These are phyloP conservation scores for Eucera pruinosa DNA, from an alignment of 2,888 invertebrate species.

Conservation along the genomic window DNA sequence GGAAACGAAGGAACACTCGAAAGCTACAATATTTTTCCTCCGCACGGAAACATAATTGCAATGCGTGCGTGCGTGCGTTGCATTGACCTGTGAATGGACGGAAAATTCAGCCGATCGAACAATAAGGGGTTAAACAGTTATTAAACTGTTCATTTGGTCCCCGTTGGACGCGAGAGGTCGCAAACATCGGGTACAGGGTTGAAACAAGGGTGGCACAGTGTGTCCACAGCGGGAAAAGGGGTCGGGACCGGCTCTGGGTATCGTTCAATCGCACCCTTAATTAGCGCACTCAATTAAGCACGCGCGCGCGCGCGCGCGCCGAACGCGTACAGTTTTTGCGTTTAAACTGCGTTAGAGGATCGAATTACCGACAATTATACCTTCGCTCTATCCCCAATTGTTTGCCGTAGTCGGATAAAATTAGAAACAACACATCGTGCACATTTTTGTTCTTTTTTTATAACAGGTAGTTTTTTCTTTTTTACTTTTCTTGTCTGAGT, in stretches of 20 bases:
- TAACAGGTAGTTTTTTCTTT: too few relatives aligned
- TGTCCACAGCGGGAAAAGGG: constrained; percentile 2
- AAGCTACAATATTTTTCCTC: too few relatives aligned
- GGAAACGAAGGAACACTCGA: too few relatives aligned
- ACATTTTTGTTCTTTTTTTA: too few relatives aligned
- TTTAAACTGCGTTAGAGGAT: constrained; percentile 73
- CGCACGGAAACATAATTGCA: too few relatives aligned
- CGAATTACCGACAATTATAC: constrained; percentile 80
- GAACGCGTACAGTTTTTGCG: constrained; percentile 57
- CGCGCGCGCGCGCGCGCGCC: constrained; percentile 51
- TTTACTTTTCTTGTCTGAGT: too few relatives aligned
- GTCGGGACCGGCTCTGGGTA: constrained; percentile 34
- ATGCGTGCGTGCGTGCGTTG: too few relatives aligned
- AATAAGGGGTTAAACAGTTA: constrained; percentile 52
- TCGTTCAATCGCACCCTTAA: constrained; percentile 78
- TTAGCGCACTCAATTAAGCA: constrained; percentile 78
- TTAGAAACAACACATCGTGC: too few relatives aligned
- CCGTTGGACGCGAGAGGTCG: constrained; percentile 24
- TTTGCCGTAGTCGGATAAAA: constrained; percentile 73
- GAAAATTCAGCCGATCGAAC: constrained; percentile 25
- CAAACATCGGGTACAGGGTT: background rate
- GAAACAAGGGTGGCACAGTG: constrained; percentile 7
- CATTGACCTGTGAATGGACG: constrained; percentile 1
- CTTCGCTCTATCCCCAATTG: constrained; percentile 73
- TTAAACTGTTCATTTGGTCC: constrained; percentile 29